A percentile compares a stretch with the other conserved stretches of the same genome.
These are phyloP conservation scores for Lathronympha strigana DNA, from an alignment of 2,888 invertebrate genomes.

Conservation along the genomic window DNA sequence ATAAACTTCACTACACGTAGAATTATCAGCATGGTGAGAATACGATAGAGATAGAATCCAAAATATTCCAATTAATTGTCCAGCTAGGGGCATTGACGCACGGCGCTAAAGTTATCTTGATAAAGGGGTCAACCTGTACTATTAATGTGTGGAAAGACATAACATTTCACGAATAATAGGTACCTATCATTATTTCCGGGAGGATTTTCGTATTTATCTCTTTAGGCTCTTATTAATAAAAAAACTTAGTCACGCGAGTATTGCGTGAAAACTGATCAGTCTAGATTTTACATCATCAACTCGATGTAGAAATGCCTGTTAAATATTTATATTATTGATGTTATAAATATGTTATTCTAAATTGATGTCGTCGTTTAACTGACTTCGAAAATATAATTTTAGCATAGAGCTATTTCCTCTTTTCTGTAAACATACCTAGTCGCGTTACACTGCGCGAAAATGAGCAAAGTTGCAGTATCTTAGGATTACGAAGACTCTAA, in stretches of 20 bases:
- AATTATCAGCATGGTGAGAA: slow-evolving; percentile 25
- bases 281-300: neutral
- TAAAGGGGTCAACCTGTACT: slow-evolving; percentile 25
- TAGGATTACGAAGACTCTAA: too few species aligned
- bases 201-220: slow-evolving; percentile 15
- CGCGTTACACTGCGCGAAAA: too few species aligned
- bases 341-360: too few species aligned
- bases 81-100: slow-evolving; percentile 60
- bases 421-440: too few species aligned
- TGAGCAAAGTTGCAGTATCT: too few species aligned
- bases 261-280: slow-evolving; percentile 5
- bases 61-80: slow-evolving; percentile 43
- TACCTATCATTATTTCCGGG: slow-evolving; percentile 28
- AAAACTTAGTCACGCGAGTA: neutral
- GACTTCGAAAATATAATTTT: too few species aligned
- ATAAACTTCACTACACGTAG: neutral
- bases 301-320: neutral
- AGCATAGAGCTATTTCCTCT: too few species aligned
- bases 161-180: slow-evolving; percentile 1
- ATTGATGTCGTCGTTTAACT: too few species aligned
- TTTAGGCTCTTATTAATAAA: slow-evolving; percentile 5
- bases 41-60: slow-evolving; percentile 44
- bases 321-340: too few species aligned
- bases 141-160: slow-evolving; percentile 23
- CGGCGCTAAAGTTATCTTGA: slow-evolving; percentile 38